A percentile compares a stretch with the other conserved stretches of the same genome.
phyloP scores from a whole-genome alignment of 2,888 invertebrate genomes.

The Sinopyrophorus schimmeli region DNA sequence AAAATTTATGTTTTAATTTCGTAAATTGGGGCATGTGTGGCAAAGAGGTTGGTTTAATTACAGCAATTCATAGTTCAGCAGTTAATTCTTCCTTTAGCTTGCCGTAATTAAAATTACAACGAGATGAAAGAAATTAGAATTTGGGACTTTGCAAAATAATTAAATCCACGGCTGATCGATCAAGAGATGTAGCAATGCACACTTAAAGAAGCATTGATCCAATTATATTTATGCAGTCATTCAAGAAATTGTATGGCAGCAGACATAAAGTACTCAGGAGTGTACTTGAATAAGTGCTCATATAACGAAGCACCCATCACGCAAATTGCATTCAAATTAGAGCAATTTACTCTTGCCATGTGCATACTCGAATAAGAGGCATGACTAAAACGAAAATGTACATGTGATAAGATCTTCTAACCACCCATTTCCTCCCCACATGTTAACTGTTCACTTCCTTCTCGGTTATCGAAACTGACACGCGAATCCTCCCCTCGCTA shows the following conservation, averaged over 20 bases:
- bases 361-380: slow-evolving; percentile 11
- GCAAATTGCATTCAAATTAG: slow-evolving; percentile 12
- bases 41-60: too few species aligned
- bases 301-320: slow-evolving; percentile 7
- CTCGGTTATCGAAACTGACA: slow-evolving; percentile 35
- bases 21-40: too few species aligned
- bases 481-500: slow-evolving; percentile 28
- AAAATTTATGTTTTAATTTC: too few species aligned
- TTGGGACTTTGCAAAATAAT: too few species aligned
- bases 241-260: background rate
- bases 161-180: too few species aligned
- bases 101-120: too few species aligned
- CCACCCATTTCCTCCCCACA: slow-evolving; percentile 38
- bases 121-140: too few species aligned
- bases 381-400: slow-evolving; percentile 26
- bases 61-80: too few species aligned
- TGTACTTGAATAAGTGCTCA: slow-evolving; percentile 4
- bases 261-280: background rate
- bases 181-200: too few species aligned
- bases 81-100: too few species aligned
- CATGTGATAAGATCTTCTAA: slow-evolving; percentile 32
- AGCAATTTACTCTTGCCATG: slow-evolving; percentile 9
- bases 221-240: background rate
- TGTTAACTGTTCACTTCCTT: slow-evolving; percentile 44
- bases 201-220: too few species aligned